phyloP scores from a whole-genome alignment of 1,140 invertebrate species.

The Camponotus vicinus region DNA sequence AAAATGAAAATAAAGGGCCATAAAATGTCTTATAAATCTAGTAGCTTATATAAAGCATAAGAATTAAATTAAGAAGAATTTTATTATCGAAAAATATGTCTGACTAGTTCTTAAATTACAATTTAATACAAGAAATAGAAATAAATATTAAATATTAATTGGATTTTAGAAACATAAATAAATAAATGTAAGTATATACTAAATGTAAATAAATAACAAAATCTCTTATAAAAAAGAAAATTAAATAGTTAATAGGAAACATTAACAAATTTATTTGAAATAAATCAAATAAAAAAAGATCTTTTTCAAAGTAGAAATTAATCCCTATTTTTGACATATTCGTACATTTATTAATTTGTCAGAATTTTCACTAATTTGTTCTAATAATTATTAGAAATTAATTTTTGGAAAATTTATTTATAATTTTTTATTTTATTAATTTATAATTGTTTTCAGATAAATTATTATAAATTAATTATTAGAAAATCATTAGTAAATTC shows the following conservation, averaged over 20 bases:
- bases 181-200: too few relatives aligned
- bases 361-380: too few relatives aligned
- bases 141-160: background rate
- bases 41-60: too few relatives aligned
- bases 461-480: too few relatives aligned
- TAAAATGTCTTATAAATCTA: background rate
- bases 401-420: too few relatives aligned
- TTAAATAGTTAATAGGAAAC: background rate
- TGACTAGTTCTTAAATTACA: background rate
- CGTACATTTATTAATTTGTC: background rate
- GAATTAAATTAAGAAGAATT: too few relatives aligned
- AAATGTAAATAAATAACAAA: background rate
- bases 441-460: too few relatives aligned
- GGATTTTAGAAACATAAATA: too few relatives aligned
- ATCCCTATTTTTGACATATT: background rate
- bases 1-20: conserved; percentile 2
- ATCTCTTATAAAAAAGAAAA: background rate
- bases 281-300: background rate
- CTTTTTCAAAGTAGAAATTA: background rate
- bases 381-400: too few relatives aligned
- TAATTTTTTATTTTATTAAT: too few relatives aligned
- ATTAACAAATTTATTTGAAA: background rate
- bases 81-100: background rate
- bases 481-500: too few relatives aligned
- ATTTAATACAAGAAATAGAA: background rate